Conservation (phyloP, 1,140 invertebrate genomes). For the Linepithema humile region DNA sequence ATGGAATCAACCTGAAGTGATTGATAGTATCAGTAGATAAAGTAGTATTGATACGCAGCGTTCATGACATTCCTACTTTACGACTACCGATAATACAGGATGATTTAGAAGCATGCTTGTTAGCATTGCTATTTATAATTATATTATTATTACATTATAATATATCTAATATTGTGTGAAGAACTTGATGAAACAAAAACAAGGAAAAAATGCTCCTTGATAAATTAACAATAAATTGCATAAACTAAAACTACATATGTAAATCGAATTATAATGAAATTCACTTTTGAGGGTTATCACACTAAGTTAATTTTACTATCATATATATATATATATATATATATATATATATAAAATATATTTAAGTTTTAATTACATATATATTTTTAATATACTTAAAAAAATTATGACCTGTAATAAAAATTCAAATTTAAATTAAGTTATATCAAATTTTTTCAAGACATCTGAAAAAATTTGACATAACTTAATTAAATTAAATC, state of each 20-base stretch:
- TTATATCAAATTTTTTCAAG: background rate
- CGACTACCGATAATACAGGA: conserved; percentile 1
- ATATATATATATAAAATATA: background rate
- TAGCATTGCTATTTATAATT: conserved; percentile 5
- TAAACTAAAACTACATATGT: background rate
- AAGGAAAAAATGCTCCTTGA: background rate
- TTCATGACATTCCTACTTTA: background rate
- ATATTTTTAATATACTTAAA: no score
- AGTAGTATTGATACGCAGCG: no score
- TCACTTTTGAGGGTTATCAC: background rate
- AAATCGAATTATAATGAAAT: background rate
- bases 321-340: background rate
- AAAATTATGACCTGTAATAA: background rate
- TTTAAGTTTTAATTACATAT: no score
- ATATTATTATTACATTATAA: background rate
- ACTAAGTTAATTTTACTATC: background rate
- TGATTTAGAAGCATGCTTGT: no score
- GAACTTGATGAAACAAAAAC: background rate
- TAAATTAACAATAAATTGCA: background rate
- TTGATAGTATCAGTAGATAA: background rate
- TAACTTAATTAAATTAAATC: no score
- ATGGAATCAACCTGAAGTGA: background rate
- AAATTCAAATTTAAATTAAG: background rate
- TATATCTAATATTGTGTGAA: background rate
- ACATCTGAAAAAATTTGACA: no score